Percentiles rank a stretch among this genome's conserved stretches.
These are phyloP conservation scores for Scomber scombrus DNA, from an alignment of 2,113 vertebrate species.

Conservation along the genomic window DNA sequence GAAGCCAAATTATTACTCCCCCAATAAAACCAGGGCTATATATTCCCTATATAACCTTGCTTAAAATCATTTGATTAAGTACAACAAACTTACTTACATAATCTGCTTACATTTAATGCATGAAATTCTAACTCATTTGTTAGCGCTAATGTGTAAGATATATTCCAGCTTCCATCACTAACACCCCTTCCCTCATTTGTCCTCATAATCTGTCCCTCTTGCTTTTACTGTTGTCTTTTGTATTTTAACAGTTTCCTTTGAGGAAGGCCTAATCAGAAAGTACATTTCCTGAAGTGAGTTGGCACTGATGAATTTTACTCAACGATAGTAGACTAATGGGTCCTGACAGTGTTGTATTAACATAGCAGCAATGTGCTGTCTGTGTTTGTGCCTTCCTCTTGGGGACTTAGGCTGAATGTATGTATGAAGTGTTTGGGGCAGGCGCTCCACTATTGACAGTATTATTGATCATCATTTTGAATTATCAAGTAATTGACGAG, in stretches of 20 bases:
- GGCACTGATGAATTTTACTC: slow-evolving; percentile 71
- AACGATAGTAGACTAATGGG: slow-evolving; percentile 46
- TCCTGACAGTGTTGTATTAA: slow-evolving; percentile 74
- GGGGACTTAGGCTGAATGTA: slow-evolving; percentile 83
- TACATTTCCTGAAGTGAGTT: slow-evolving; percentile 75
- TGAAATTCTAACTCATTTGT: slow-evolving; percentile 82
- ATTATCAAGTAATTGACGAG: slow-evolving; percentile 71
- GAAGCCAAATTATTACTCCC: slow-evolving; percentile 58
- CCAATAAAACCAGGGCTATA: slow-evolving; percentile 71
- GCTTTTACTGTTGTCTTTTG: slow-evolving; percentile 72
- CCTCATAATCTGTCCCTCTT: slow-evolving; percentile 59
- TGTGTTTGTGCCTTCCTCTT: slow-evolving; percentile 69
- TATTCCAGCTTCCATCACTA: slow-evolving; percentile 79
- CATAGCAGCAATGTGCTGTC: slow-evolving; percentile 62
- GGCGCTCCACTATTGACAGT: slow-evolving; percentile 82
- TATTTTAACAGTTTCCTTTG: slow-evolving; percentile 73
- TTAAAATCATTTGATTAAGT: slow-evolving; percentile 78
- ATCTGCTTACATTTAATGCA: slow-evolving; percentile 83
- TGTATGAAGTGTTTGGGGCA: slow-evolving; percentile 86
- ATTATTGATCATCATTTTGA: slow-evolving; percentile 81
- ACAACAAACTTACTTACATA: slow-evolving; percentile 70
- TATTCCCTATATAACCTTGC: slow-evolving; percentile 79
- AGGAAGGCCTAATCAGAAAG: slow-evolving; percentile 79
- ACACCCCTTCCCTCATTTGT: slow-evolving; percentile 57
- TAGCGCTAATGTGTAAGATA: slow-evolving; percentile 74